Evolutionary conservation across 2,888 invertebrate genomes (phyloP).

Genomic region (Apoda limacodes): DNA sequence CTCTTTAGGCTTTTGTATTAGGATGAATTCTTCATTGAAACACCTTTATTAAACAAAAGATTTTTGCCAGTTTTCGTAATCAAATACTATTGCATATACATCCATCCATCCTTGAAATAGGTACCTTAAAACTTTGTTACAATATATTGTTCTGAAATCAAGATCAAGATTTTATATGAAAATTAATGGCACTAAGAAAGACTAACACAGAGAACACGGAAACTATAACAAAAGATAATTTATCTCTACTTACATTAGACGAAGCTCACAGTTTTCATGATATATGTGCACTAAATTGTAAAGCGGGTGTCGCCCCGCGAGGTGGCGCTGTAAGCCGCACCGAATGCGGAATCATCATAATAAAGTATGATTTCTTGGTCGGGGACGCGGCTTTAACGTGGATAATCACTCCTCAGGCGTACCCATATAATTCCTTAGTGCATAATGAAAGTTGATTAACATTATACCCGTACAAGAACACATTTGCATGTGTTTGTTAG

Average conservation of each 20-base stretch:
- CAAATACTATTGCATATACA: too few relatives aligned
- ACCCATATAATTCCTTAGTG: conserved; percentile 70
- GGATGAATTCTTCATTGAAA: too few relatives aligned
- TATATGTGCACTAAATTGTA: conserved; percentile 61
- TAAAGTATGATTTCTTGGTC: conserved; percentile 68
- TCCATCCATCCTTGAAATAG: too few relatives aligned
- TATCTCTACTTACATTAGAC: conserved; percentile 43
- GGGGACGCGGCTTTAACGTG: conserved; percentile 59
- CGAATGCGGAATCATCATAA: conserved; percentile 57
- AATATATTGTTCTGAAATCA: too few relatives aligned
- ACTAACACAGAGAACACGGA: too few relatives aligned
- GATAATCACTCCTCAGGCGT: conserved; percentile 68
- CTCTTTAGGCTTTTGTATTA: too few relatives aligned
- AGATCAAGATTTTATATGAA: too few relatives aligned
- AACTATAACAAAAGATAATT: conserved; percentile 41
- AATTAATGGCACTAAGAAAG: too few relatives aligned
- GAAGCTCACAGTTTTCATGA: conserved; percentile 43
- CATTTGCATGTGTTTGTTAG: conserved; percentile 54
- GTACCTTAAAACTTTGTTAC: too few relatives aligned
- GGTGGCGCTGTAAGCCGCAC: conserved; percentile 42
- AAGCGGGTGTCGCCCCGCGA: conserved; percentile 50
- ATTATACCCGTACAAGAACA: conserved; percentile 37
- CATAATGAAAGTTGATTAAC: conserved; percentile 71
- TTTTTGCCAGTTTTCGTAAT: too few relatives aligned
- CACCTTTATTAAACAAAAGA: too few relatives aligned